Conservation (phyloP, 2,113 vertebrate species). For the Tragelaphus buxtoni region DNA sequence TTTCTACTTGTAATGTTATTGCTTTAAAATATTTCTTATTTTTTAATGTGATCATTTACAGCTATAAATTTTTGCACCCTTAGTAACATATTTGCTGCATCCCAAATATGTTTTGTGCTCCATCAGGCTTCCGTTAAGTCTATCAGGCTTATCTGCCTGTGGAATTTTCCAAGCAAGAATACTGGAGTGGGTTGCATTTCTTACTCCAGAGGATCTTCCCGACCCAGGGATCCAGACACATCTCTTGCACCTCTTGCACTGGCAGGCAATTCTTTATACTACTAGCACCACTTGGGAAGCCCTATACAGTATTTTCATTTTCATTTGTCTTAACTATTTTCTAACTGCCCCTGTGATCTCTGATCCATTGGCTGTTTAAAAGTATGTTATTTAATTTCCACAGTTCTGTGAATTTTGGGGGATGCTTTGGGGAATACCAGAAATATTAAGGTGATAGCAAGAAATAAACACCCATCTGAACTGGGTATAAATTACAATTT, state of each 20-base stretch:
- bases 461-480: not conserved
- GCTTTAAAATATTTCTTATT: not conserved
- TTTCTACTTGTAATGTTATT: not conserved
- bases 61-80: not conserved
- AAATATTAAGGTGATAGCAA: not conserved
- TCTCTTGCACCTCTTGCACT: not conserved
- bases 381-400: not conserved
- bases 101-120: not conserved
- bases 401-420: not conserved
- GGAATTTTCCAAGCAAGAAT: not conserved
- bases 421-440: not conserved
- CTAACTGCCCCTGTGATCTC: not conserved
- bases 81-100: too few relatives aligned
- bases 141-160: not conserved
- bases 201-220: not conserved
- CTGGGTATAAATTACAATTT: not conserved
- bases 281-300: not conserved
- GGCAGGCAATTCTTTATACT: not conserved
- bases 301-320: not conserved
- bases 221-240: not conserved
- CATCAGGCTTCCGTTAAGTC: not conserved
- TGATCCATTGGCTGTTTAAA: not conserved
- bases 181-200: not conserved
- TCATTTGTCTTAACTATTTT: not conserved
- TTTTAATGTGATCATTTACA: not conserved